phyloP scores from a whole-genome alignment of 2,888 invertebrate species.

The Dione vanillae region DNA sequence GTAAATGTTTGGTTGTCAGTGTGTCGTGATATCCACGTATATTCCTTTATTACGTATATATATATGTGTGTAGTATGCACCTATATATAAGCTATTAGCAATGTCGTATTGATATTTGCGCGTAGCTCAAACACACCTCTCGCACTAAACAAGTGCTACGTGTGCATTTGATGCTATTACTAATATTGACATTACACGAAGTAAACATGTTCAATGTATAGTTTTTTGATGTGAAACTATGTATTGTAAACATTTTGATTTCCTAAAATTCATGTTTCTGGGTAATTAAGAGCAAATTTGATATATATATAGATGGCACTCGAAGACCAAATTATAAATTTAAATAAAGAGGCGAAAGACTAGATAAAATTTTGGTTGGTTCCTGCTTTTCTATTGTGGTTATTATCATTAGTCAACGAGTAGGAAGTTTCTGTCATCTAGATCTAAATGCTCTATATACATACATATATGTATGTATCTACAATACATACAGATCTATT shows the following conservation, averaged over 20 bases:
- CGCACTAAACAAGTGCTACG: constrained; percentile 25
- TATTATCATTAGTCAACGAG: too few species aligned
- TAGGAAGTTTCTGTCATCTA: too few species aligned
- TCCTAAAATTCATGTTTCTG: background rate
- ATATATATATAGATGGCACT: too few species aligned
- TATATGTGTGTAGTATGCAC: background rate
- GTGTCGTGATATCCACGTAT: constrained; percentile 51
- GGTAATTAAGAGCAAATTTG: background rate
- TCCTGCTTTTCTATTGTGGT: too few species aligned
- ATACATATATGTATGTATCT: too few species aligned
- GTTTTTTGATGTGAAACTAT: background rate
- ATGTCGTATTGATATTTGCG: constrained; percentile 55
- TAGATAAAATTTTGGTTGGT: too few species aligned
- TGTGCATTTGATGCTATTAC: constrained; percentile 32
- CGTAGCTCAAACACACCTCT: constrained; percentile 42
- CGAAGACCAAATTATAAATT: too few species aligned
- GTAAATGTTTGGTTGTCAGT: constrained; percentile 61
- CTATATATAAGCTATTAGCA: background rate
- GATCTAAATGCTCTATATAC: too few species aligned
- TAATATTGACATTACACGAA: constrained; percentile 28
- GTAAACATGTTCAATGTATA: constrained; percentile 13
- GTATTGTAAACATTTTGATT: background rate
- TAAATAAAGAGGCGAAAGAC: too few species aligned
- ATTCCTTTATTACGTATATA: constrained; percentile 42
- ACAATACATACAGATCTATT: too few species aligned